A percentile compares a stretch with the other conserved stretches of the same genome.
These are phyloP conservation scores for Orussus abietinus DNA, from an alignment of 1,140 invertebrate species.

Conservation along the genomic window DNA sequence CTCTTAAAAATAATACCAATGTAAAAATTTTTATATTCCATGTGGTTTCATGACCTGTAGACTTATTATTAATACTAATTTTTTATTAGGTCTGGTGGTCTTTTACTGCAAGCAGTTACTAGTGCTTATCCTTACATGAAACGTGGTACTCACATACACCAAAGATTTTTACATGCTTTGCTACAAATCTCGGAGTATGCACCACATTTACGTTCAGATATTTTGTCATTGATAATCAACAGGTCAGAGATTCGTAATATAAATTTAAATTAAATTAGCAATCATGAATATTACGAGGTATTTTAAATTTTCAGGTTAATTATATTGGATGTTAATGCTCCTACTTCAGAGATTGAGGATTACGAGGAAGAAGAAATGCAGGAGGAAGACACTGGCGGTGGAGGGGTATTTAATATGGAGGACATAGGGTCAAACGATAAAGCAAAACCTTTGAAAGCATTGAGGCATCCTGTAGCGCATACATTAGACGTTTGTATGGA, in stretches of 20 bases:
- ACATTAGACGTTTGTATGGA: conserved; percentile 65
- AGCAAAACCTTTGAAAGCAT: conserved; percentile 19
- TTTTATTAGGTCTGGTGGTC: conserved; percentile 54
- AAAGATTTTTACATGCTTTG: conserved; percentile 64
- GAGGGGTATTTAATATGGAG: conserved; percentile 53
- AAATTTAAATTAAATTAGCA: conserved; percentile 33
- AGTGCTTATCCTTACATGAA: conserved; percentile 65
- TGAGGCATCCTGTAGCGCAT: conserved; percentile 53
- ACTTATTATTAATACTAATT: conserved; percentile 23
- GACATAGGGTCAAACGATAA: conserved; percentile 14
- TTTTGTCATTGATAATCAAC: conserved; percentile 65
- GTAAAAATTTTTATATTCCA: conserved; percentile 49
- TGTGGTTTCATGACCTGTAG: conserved; percentile 14
- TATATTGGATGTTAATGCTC: conserved; percentile 64
- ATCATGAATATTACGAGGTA: conserved; percentile 22
- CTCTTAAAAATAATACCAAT: conserved; percentile 61
- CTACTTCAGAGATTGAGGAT: conserved; percentile 55
- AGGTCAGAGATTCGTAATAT: conserved; percentile 51
- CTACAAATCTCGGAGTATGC: conserved; percentile 63
- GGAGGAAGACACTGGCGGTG: conserved; percentile 34
- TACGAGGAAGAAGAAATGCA: conserved; percentile 42
- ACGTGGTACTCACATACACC: conserved; percentile 54
- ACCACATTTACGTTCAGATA: conserved; percentile 56
- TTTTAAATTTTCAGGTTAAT: conserved; percentile 55
- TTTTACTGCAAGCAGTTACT: conserved; percentile 53